Base-by-base conservation (phyloP, 2,888 invertebrate genomes). In the Melitaea athalia region DNA sequence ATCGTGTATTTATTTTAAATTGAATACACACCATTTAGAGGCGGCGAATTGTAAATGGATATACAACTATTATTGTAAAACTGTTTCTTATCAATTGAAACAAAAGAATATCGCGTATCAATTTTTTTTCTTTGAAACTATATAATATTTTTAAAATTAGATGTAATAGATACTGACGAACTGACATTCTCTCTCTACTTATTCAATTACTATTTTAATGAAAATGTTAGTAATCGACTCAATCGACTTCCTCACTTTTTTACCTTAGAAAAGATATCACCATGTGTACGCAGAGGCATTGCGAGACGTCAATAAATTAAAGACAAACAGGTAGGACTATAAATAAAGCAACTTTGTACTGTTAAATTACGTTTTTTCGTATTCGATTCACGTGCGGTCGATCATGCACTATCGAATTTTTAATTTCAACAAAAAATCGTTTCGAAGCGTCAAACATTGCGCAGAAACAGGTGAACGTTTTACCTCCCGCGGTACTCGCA, bases 381-480 rank as follows among this genome's bases (percentile, higher is more conserved):
- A 87, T 85, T 84, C 85, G 63, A 72, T 74, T 81, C 87, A 86
- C 86, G 85, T 84, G 79, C 75, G 69, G 72, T 63, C 81, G 81
- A 83, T 84, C 82, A 84, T 79, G 81, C 81, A 83, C 80, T 79
- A 85, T 86, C 81, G 85, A 89, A 89, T 85, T 85, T 87, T 88
- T 91, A 89, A 91, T 88, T 89, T 84, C 74, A 82, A 80, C 82
- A 89, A 91, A 91, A 70, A 68, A 67, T 78, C 74, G 72, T 74
- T 76, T 71, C 72, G 77, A 81, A 82, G 82, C 85, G 81, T 85
- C 84, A 84, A 85, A 86, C 84, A 85, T 83, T 81, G 80, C 80
- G 72, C 74, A 82, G 81, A 83, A 84, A 86, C 91, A 91, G 91
- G 90, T 92, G 91, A 89, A 84, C 80, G 74, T 76, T 74, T 83